Evolutionary conservation across 2,888 invertebrate species (phyloP).

Genomic region (Digitonthophagus gazella): DNA sequence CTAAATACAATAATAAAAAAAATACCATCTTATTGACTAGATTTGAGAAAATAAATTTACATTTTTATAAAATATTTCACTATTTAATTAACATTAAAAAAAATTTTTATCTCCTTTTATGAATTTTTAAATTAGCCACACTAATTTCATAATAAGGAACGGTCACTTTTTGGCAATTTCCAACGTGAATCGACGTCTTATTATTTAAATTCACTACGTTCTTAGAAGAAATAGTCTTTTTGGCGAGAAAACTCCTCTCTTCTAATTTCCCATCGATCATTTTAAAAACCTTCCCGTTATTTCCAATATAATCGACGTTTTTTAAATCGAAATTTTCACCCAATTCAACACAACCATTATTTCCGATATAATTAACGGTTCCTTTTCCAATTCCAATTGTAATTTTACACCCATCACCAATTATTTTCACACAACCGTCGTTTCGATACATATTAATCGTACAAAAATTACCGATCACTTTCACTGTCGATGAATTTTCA

Average conservation of each 20-base stretch:
- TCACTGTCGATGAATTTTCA: not conserved
- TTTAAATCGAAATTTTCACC: not conserved
- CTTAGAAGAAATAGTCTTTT: not conserved
- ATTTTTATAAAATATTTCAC: no score
- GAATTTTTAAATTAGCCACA: not conserved
- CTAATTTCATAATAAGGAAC: slow-evolving; percentile 10
- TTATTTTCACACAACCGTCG: not conserved
- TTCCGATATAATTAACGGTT: slow-evolving; percentile 2
- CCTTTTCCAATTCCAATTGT: not conserved
- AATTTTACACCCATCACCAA: slow-evolving; percentile 4
- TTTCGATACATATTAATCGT: slow-evolving; percentile 2
- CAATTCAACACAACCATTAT: slow-evolving; percentile 5
- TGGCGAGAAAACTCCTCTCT: not conserved
- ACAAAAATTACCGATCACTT: slow-evolving; percentile 4
- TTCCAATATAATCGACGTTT: not conserved
- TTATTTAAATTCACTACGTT: slow-evolving; percentile 2
- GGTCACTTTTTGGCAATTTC: slow-evolving; percentile 1
- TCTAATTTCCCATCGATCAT: not conserved
- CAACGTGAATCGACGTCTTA: slow-evolving; percentile 1
- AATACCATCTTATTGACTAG: not conserved
- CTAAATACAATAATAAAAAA: no score
- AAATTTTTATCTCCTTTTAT: not conserved
- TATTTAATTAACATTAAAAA: not conserved
- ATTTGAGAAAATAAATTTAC: not conserved
- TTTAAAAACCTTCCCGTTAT: slow-evolving; percentile 1